Conservation (phyloP, 2,888 invertebrate species). For the Cephus sareptanus region DNA sequence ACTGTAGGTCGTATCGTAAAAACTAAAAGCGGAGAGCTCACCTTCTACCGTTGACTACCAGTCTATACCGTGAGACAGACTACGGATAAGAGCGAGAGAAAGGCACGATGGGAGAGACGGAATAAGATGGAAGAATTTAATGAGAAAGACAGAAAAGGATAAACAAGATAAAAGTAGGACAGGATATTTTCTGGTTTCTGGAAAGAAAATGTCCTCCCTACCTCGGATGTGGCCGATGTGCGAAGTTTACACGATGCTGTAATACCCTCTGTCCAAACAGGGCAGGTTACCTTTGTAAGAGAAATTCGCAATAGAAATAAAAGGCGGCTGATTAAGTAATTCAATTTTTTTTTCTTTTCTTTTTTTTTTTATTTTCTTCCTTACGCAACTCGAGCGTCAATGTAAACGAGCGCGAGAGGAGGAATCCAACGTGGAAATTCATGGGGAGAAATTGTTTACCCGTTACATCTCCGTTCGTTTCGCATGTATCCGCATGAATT, state of each 20-base stretch:
- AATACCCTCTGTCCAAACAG: background rate
- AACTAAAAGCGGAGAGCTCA: constrained; percentile 14
- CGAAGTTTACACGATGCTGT: background rate
- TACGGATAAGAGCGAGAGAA: background rate
- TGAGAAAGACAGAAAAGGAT: background rate
- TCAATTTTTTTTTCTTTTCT: background rate
- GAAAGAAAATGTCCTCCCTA: background rate
- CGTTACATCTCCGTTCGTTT: background rate
- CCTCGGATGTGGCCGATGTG: background rate
- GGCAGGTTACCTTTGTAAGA: background rate
- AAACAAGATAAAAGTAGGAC: constrained; percentile 10
- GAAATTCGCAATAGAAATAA: background rate
- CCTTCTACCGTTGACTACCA: constrained; percentile 9
- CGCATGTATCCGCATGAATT: background rate
- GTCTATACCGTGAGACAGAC: background rate
- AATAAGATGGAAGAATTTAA: background rate
- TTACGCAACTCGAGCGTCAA: background rate
- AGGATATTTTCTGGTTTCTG: constrained; percentile 13
- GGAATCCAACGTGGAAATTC: background rate
- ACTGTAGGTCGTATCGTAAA: constrained; percentile 13
- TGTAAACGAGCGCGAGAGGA: background rate
- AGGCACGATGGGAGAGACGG: background rate
- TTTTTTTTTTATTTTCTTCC: background rate
- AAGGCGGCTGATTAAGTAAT: background rate
- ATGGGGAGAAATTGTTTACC: background rate